Evolutionary conservation across 1,140 invertebrate species (phyloP).

Genomic region (Plodia interpunctella): DNA sequence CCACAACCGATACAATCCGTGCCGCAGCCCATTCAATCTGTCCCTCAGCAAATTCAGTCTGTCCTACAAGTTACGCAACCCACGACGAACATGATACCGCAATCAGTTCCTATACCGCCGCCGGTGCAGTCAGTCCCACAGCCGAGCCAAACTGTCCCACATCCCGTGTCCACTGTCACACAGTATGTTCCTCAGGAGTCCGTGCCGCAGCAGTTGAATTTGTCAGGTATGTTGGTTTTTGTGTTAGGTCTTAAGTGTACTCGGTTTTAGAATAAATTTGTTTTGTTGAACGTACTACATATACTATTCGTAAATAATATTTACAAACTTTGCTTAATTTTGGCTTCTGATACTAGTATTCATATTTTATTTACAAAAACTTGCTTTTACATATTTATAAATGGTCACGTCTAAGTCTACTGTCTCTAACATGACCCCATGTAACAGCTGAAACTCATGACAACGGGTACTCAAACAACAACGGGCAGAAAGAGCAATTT

Average conservation of each 20-base stretch:
- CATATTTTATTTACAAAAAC: too few relatives aligned
- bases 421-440: too few relatives aligned
- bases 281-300: too few relatives aligned
- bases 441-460: conserved; percentile 32
- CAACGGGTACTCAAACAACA: conserved; percentile 35
- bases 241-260: too few relatives aligned
- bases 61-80: conserved; percentile 29
- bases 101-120: background rate
- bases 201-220: conserved; percentile 47
- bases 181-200: conserved; percentile 18
- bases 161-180: conserved; percentile 11
- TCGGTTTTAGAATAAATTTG: too few relatives aligned
- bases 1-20: conserved; percentile 14
- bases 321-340: too few relatives aligned
- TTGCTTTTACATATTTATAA: too few relatives aligned
- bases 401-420: background rate
- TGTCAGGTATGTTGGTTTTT: conserved; percentile 20
- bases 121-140: conserved; percentile 12
- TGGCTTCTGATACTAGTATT: too few relatives aligned
- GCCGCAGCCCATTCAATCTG: conserved; percentile 7
- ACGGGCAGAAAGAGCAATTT: conserved; percentile 56
- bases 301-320: too few relatives aligned
- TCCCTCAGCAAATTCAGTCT: conserved; percentile 20
- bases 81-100: background rate
- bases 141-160: conserved; percentile 13